phyloP scores from a whole-genome alignment of 2,797 vertebrate genomes.

The Sylvia borin region DNA sequence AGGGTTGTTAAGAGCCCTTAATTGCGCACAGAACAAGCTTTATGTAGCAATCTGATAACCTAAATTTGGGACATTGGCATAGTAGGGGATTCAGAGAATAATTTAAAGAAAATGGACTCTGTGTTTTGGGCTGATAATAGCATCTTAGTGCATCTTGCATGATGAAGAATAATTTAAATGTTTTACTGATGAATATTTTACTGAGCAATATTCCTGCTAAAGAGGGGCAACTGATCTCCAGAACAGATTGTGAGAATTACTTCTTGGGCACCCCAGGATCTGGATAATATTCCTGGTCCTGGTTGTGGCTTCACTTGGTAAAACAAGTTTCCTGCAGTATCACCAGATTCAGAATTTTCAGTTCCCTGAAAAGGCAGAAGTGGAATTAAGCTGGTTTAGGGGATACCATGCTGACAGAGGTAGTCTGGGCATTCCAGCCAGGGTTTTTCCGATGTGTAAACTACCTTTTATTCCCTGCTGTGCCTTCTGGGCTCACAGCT shows the following conservation, averaged over 20 bases:
- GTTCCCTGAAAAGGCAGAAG: neutral
- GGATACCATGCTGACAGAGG: neutral
- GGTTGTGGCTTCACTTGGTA: neutral
- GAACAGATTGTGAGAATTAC: neutral
- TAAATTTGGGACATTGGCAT: neutral
- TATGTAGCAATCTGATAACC: neutral
- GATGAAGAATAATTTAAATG: neutral
- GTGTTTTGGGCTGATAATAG: neutral
- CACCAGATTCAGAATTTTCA: neutral
- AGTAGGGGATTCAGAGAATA: neutral
- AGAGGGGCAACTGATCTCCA: neutral
- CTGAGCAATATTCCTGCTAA: neutral
- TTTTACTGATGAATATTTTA: neutral
- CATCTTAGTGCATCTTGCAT: neutral
- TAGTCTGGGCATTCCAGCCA: neutral
- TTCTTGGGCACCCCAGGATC: neutral
- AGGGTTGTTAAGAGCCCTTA: neutral
- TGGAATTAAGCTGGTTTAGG: neutral
- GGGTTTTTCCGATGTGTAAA: neutral
- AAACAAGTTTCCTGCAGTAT: neutral
- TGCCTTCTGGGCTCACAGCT: neutral
- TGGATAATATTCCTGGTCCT: neutral
- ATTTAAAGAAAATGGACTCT: neutral
- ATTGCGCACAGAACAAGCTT: neutral
- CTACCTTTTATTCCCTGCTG: neutral